Evolutionary conservation across 2,113 vertebrate genomes (phyloP).

Genomic region (Chloroceryle aenea): DNA sequence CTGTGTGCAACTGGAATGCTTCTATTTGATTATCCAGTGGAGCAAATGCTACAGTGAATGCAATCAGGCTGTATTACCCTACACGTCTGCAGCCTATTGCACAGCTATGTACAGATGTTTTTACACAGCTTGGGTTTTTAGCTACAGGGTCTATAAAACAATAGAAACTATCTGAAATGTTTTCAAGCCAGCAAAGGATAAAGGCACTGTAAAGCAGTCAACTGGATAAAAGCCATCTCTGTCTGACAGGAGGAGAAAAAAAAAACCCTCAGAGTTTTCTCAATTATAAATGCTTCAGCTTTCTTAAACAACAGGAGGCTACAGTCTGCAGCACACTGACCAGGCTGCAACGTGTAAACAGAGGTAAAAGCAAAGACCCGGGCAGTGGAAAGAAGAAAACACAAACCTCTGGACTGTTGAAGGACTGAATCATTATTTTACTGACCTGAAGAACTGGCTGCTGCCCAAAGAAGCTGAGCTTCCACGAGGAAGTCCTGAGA

Average conservation of each 20-base stretch:
- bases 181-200: constrained; percentile 58
- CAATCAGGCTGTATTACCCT: constrained; percentile 47
- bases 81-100: constrained; percentile 23
- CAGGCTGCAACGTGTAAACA: not conserved
- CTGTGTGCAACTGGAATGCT: constrained; percentile 48
- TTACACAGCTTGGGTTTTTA: constrained; percentile 49
- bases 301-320: not conserved
- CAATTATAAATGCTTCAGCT: not conserved
- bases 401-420: not conserved
- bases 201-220: constrained; percentile 56
- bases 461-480: not conserved
- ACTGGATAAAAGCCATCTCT: constrained; percentile 45
- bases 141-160: constrained; percentile 58
- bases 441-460: constrained; percentile 13
- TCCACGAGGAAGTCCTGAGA: not conserved
- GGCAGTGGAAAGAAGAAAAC: not conserved
- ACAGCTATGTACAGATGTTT: constrained; percentile 53
- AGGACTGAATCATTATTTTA: not conserved
- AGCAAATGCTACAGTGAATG: constrained; percentile 15
- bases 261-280: constrained; percentile 29
- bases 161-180: constrained; percentile 50
- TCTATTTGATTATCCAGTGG: constrained; percentile 53
- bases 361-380: not conserved
- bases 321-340: not conserved
- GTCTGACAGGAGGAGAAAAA: constrained; percentile 42